phyloP scores from a whole-genome alignment of 2,797 vertebrate species.

The Dromococcyx pavoninus region DNA sequence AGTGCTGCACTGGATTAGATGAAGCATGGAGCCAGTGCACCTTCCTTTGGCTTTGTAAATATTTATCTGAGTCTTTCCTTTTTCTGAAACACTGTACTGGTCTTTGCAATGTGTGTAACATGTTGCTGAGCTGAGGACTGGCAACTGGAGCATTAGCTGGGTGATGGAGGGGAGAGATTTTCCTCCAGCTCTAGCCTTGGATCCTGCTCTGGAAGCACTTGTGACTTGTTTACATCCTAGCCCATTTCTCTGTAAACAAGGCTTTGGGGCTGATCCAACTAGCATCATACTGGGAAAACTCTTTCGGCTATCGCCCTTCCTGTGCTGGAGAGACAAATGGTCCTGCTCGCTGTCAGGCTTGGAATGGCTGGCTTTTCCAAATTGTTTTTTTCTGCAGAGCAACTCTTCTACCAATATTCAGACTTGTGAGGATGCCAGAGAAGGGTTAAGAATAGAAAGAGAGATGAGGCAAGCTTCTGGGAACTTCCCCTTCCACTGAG shows the following conservation, averaged over 20 bases:
- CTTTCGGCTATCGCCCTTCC: not conserved
- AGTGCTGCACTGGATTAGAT: not conserved
- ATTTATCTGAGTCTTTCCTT: not conserved
- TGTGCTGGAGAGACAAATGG: not conserved
- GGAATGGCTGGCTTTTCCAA: not conserved
- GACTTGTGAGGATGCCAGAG: not conserved
- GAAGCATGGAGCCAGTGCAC: rapidly evolving
- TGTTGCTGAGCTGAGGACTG: not conserved
- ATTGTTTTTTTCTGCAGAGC: not conserved
- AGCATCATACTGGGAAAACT: not conserved
- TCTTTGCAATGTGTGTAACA: not conserved
- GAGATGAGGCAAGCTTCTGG: slow-evolving; percentile 50
- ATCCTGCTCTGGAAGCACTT: not conserved
- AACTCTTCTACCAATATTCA: not conserved
- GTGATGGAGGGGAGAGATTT: not conserved
- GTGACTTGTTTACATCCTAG: not conserved
- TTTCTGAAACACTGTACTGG: not conserved
- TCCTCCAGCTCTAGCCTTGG: not conserved
- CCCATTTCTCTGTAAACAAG: not conserved
- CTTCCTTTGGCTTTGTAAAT: not conserved
- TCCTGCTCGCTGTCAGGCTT: not conserved
- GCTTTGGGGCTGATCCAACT: rapidly evolving
- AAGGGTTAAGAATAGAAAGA: slow-evolving; percentile 57
- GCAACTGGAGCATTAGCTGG: not conserved
- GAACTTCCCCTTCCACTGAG: slow-evolving; percentile 20